Evolutionary conservation across 2,888 invertebrate species (phyloP), one percentile per base, ranked within the genome.

Genomic region (Cyclophora albipunctata): DNA sequence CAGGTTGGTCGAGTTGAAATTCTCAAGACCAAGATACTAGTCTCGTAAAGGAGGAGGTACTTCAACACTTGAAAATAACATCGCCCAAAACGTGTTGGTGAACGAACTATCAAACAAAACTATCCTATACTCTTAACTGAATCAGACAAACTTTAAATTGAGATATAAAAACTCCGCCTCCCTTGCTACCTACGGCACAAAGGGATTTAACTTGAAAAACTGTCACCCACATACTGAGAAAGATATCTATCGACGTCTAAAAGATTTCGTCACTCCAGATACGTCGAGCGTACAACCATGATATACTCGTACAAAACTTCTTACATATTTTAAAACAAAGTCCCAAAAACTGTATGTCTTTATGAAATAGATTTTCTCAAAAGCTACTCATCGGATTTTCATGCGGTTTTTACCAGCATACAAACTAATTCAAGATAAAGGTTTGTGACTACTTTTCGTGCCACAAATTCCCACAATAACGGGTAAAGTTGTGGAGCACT

Each of bases 1-100:
- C 85, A 86, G 86, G 86, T 87, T 84, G 86, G 84, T 82, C 75
- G 78, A 67, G 65, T 72, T 68, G 76, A 79, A 69, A 74, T 84
- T 75, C 78, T 73, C 69, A 70, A 75, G 73, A 72, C 73, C 74
- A 74, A 70, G 69, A 71, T 77, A 76, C 78, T 69, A 72, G 72
- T 77, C 73, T 81, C 84, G 67, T 85, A 85, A 87, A 85, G 77
- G 68, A 78, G 78, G 77, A 78, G 80, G 74, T 71, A 67, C 71
- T 68, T 63, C 48, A 48, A 7, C 69, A 73, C 71, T 66, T 72
- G 65, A 62, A 69, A 68, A 72, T 75, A 73, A 76, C 70, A 68
- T 67, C 59, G 63, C 57, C 56, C 65, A 67, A 66, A 67, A 67
- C 58, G 60, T 57, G 60, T 59, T 64, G 61, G 63, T 59, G 60